These are phyloP conservation scores for Falco punctatus DNA, from an alignment of 2,113 vertebrate species.

Conservation along the genomic window DNA sequence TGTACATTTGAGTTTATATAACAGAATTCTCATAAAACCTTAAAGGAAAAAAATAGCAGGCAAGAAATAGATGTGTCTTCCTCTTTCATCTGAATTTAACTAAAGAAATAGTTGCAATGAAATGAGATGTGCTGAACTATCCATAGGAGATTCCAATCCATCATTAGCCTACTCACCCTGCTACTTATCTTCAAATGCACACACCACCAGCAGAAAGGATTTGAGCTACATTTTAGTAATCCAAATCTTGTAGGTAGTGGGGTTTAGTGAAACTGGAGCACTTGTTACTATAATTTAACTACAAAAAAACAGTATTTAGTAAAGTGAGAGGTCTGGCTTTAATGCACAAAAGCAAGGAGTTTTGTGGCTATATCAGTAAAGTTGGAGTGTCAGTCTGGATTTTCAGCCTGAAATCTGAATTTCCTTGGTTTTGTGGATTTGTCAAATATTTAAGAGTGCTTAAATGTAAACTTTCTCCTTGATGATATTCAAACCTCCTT, in stretches of 20 bases:
- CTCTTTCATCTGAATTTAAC: constrained; percentile 49
- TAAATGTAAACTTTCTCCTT: neutral
- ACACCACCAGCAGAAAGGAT: constrained; percentile 58
- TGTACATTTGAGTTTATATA: neutral
- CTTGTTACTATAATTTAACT: constrained; percentile 64
- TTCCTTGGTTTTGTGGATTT: constrained; percentile 29
- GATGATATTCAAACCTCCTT: neutral
- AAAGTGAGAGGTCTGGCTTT: constrained; percentile 16
- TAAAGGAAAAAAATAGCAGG: neutral
- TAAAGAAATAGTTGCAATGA: constrained; percentile 16
- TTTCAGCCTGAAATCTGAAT: constrained; percentile 16
- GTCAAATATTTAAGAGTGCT: neutral
- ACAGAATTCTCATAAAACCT: neutral
- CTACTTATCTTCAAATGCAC: constrained; percentile 67
- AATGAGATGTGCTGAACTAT: constrained; percentile 55
- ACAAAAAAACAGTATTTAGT: neutral
- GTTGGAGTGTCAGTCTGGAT: constrained; percentile 45
- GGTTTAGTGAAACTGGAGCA: constrained; percentile 63
- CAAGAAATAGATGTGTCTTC: neutral
- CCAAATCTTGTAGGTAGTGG: constrained; percentile 63
- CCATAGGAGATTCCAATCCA: constrained; percentile 40
- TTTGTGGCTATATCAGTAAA: neutral
- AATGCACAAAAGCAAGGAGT: neutral
- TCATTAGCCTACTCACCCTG: constrained; percentile 59
- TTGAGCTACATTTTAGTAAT: constrained; percentile 64